These are phyloP conservation scores for Lysandra coridon DNA, from an alignment of 2,888 invertebrate genomes.

Conservation along the genomic window DNA sequence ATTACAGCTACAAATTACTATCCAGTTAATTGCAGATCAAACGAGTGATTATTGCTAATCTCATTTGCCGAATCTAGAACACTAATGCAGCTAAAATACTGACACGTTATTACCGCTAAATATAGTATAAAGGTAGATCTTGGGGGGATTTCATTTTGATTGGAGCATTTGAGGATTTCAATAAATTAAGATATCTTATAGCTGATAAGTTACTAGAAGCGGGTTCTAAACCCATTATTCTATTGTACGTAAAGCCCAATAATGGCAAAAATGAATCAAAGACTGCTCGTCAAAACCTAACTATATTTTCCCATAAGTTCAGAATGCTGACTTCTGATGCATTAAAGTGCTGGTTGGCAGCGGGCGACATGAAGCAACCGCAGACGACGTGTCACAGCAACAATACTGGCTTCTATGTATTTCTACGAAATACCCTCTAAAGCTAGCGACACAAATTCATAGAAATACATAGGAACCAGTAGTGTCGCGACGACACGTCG, in stretches of 20 bases:
- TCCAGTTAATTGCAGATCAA: constrained; percentile 3
- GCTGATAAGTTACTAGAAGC: background rate
- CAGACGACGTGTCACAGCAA: no score
- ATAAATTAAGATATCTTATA: background rate
- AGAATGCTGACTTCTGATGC: no score
- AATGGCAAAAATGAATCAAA: background rate
- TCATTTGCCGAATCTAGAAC: background rate
- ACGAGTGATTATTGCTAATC: constrained; percentile 17
- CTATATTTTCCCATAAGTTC: background rate
- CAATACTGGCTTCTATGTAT: no score
- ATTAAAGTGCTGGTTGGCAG: no score
- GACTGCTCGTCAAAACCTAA: background rate
- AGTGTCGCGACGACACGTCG: no score
- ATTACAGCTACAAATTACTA: constrained; percentile 19
- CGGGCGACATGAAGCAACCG: no score
- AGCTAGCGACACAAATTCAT: no score
- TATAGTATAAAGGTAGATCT: background rate
- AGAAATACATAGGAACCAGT: no score
- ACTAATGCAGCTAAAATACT: constrained; percentile 17
- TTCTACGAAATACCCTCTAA: no score
- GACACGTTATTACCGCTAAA: background rate
- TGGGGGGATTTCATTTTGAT: background rate
- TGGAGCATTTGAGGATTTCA: background rate
- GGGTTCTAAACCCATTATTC: background rate
- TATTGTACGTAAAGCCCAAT: background rate